These are phyloP conservation scores for Ramphastos sulfuratus DNA, from an alignment of 2,113 vertebrate genomes.

Conservation along the genomic window DNA sequence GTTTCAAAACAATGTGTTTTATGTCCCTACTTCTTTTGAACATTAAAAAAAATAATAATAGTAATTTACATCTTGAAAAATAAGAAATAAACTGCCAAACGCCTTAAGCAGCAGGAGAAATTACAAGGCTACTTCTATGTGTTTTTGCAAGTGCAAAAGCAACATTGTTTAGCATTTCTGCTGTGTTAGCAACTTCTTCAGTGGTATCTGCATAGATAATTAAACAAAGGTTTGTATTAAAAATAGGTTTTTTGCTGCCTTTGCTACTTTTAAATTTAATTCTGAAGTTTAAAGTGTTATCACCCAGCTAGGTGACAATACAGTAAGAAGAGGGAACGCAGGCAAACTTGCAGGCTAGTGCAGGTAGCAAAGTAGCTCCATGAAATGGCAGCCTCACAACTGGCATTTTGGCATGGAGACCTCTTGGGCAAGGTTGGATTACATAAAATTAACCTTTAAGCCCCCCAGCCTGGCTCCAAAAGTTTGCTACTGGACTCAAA, in stretches of 20 bases:
- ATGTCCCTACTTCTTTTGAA: conserved; percentile 56
- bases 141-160: conserved; percentile 14
- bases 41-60: conserved; percentile 54
- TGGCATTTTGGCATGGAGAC: not conserved
- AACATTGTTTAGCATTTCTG: conserved; percentile 23
- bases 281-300: not conserved
- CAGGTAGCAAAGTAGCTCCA: not conserved
- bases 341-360: not conserved
- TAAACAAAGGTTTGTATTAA: conserved; percentile 19
- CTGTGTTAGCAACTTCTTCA: conserved; percentile 26
- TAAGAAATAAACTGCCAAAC: conserved; percentile 63
- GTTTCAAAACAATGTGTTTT: conserved; percentile 68
- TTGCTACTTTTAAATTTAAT: conserved; percentile 48
- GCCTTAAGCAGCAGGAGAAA: conserved; percentile 17
- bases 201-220: conserved; percentile 45
- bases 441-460: not conserved
- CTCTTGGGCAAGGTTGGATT: not conserved
- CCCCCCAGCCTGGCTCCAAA: not conserved
- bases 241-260: not conserved
- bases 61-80: conserved; percentile 47
- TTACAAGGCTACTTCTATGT: conserved; percentile 16
- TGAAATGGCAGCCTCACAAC: not conserved
- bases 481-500: not conserved
- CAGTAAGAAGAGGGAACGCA: not conserved
- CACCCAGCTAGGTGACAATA: not conserved